Base-by-base conservation (phyloP, 2,113 vertebrate species). In the Epinephelus moara region DNA sequence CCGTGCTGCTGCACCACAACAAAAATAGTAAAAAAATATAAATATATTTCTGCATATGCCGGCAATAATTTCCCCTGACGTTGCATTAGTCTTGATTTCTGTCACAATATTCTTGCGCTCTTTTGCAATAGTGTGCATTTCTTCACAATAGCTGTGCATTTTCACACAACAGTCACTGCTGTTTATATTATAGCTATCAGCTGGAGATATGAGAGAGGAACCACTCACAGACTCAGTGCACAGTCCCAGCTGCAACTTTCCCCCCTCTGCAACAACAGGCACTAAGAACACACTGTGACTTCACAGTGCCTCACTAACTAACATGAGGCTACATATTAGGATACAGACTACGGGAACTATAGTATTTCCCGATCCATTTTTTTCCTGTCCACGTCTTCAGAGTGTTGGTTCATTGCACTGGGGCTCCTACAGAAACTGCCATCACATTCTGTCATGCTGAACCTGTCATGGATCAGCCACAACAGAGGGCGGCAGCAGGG, bases 51-150 rank as follows among this genome's bases (percentile, higher is more conserved):
- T 78, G 71, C 74, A 70, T 81, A 82, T 55, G 78, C 59, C 78
- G 62, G 73, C 82, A 88, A 23, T 72, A 81, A 77, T 78, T 89
- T 86, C 57, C 71, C 76, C 77, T 88, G 70, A 75, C 52, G 27
- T 75, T 89, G 91, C 78, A 85, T 68, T 81, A 83, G 75, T 85
- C 63, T 75, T 86, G 63, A 85, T 81, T 84, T 75, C 47, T 52
- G 75, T 87, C 80, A 85, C 75, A 85, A 78, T 71, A 64, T 53
- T 59, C 15, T 60, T 49, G 13, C 4, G 21, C n/a, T 69, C 55
- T 87, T 90, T 82, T 78, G 80, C 87, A 84, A 53, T 37, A 45
- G 56, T 59, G 56, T 27, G 56, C 56, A 73, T 83, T 86, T 87
- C 71, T 83, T 64, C 37, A 76, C 70, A 77, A 75, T 15, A 47